Evolutionary conservation across 2,888 invertebrate species (phyloP), one percentile per base, ranked within the genome.

Genomic region (Nineta flava): DNA sequence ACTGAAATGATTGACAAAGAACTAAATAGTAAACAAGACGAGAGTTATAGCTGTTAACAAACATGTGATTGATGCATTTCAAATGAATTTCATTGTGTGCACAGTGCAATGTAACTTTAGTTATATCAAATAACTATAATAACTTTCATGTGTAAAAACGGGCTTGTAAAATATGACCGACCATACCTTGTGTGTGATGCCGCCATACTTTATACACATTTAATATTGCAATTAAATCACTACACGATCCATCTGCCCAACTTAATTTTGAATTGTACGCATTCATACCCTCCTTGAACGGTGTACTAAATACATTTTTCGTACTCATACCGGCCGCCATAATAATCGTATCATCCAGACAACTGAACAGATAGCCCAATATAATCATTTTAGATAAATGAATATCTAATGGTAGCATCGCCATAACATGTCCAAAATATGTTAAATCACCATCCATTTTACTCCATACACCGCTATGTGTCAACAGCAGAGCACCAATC

Each of bases 311-410:
- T 49, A 94, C 70, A 55, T 80, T 85, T 59, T 86, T 87, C 7
- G 86, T 76, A 1, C 86, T 81, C 71, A 92, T 74, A 0, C 87
- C 83, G 48, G 90, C 87, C 55, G 86, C 90, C 67, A 96, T 94
- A 49, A 92, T 81, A 49, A 94, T 75, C 15, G 83, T 72, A 53
- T 95, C 94, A 9, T 87, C 81, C 9, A 95, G 66, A 41, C 87
- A 77, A 49, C 87, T 88, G 60, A 85, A 94, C 47, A 87, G 77
- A 60, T 91, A 80, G 0, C 95, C 95, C 3, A 95, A 68, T 51
- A 91, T 71, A 51, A 96, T 85, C 10, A 96, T 69, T 60, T 93
- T 92, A 9, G 87, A 76, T 4, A 91, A 66, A 50, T 76, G 77
- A 26, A 92, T 81, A 62, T 93, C 87, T 1, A 96, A 61, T 0